Base-by-base conservation (phyloP, 2,888 invertebrate genomes). In the Petrolisthes manimaculis region DNA sequence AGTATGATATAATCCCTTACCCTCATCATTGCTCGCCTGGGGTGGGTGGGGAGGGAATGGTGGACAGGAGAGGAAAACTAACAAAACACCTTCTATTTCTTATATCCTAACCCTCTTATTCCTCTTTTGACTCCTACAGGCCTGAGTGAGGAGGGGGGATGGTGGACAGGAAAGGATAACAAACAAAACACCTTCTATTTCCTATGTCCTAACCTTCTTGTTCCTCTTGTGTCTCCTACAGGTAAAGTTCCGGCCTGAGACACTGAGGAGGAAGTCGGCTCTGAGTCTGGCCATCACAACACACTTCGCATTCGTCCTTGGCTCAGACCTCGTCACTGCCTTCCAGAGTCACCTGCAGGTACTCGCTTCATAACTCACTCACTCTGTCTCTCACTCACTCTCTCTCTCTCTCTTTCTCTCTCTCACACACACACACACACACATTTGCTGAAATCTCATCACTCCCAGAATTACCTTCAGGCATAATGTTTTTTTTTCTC, bases 211-310 rank as follows among this genome's bases (percentile, higher is more conserved):
- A 54, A 1, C 51, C 78, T 53, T 18, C 86, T 56, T 5, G 9
- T 1, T 4, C 71, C 71, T 37, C 21, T 4, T 24, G 12, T 89
- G 91, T 89, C 78, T 92, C 86, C 91, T 88, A 78, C 92, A 94
- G 93, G 92, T 94, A 81, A 94, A 94, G 91, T 93, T 94, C 84
- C 94, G 94, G 12, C 94, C 94, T 74, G 93, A 93, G 90, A 93
- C 93, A 84, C 92, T 94, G 87, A 93, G 94, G 83, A 93, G 93
- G 89, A 94, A 94, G 92, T 94, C 94, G 53, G 94, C 93, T 91
- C 92, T 94, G 55, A 94, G 93, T 74, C 92, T 94, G 67, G 93
- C 94, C 90, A 93, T 94, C 92, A 94, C 94, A n/a, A 92, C 93
- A 5, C 94, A 94, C 91, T 94, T 94, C 91, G 93, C 93, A 85